Conservation (phyloP, 2,888 invertebrate genomes). For the Myopa tessellatipennis region DNA sequence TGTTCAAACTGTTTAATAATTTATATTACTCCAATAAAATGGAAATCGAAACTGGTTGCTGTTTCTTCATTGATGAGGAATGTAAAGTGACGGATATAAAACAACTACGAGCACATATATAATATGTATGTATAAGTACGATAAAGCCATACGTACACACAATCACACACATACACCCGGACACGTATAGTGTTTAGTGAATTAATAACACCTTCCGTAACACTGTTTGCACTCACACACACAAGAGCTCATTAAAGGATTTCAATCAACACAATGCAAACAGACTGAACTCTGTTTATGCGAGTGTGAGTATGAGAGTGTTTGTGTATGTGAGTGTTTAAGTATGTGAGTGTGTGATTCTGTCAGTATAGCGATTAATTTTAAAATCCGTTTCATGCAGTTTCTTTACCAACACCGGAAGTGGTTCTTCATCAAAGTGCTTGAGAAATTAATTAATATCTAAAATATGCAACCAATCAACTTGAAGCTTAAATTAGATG, state of each 20-base stretch:
- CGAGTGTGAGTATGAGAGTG: background rate
- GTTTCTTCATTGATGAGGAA: no score
- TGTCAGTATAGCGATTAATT: no score
- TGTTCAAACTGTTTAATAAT: no score
- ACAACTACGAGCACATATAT: background rate
- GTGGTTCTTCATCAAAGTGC: no score
- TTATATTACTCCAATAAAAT: no score
- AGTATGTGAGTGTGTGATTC: background rate
- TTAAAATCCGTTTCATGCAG: no score
- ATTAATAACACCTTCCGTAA: background rate
- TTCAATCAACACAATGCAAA: background rate
- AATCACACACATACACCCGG: no score
- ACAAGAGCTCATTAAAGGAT: background rate
- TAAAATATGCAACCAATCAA: no score
- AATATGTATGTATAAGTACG: background rate
- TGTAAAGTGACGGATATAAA: background rate
- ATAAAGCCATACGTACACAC: background rate
- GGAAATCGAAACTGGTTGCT: no score
- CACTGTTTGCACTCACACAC: background rate
- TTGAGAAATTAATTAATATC: no score
- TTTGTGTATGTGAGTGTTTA: background rate
- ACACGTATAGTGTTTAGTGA: background rate
- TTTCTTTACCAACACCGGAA: no score
- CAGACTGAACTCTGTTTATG: background rate
- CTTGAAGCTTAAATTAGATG: no score